Percentiles rank a stretch among this genome's conserved stretches.
Evolutionary conservation across 2,888 invertebrate genomes (phyloP).

Genomic region (Venustoraphidia nigricollis): DNA sequence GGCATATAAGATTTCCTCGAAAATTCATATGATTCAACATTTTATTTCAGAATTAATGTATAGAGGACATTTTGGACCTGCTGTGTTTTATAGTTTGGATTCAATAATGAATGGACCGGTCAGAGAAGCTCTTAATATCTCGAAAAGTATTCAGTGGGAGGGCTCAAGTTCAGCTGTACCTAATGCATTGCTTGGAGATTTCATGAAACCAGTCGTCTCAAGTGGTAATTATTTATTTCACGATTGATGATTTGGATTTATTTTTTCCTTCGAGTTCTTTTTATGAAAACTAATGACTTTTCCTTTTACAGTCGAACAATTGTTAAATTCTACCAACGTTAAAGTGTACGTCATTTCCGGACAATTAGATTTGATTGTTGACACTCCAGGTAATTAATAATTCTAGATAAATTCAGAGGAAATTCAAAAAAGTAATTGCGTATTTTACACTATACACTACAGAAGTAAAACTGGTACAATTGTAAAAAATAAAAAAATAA

Average conservation of each 20-base stretch:
- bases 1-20: conserved; percentile 5
- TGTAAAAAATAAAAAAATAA: no score
- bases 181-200: conserved; percentile 40
- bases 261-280: background rate
- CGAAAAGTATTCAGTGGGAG: conserved; percentile 48
- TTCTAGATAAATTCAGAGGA: no score
- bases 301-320: conserved; percentile 43
- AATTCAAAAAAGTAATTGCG: no score
- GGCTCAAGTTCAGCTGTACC: conserved; percentile 45
- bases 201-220: conserved; percentile 66
- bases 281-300: conserved; percentile 1
- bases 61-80: conserved; percentile 22
- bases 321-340: conserved; percentile 51
- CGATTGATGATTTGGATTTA: conserved; percentile 2
- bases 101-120: conserved; percentile 59
- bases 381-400: conserved; percentile 57
- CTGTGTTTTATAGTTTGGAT: conserved; percentile 25
- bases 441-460: no score
- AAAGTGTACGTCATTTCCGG: conserved; percentile 59
- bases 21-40: background rate
- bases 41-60: conserved; percentile 24
- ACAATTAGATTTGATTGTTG: conserved; percentile 72
- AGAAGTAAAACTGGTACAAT: no score
- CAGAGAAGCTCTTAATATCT: conserved; percentile 46
- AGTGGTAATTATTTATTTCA: conserved; percentile 32